A percentile compares a stretch with the other conserved stretches of the same genome.
Evolutionary conservation across 1,140 invertebrate species (phyloP).

Genomic region (Tetragnatha versicolor): DNA sequence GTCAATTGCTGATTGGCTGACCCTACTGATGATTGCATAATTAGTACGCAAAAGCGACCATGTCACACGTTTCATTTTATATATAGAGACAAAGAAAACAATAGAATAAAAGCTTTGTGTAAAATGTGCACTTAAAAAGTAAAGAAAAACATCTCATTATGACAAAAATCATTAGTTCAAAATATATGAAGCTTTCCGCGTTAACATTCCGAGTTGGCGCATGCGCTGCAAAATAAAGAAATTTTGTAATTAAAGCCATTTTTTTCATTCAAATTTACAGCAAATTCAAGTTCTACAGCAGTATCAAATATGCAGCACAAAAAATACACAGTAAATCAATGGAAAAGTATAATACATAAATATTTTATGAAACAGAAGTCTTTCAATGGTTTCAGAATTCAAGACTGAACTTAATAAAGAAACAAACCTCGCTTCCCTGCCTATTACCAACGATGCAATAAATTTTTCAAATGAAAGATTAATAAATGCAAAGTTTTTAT

Average conservation of each 20-base stretch:
- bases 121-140: neutral
- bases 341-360: neutral
- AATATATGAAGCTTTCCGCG: neutral
- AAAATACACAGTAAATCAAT: neutral
- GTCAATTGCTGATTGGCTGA: too few relatives aligned
- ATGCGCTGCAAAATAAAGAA: conserved; percentile 32
- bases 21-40: neutral
- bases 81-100: neutral
- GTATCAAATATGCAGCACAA: neutral
- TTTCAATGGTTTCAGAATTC: too few relatives aligned
- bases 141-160: neutral
- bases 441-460: too few relatives aligned
- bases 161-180: conserved; percentile 2
- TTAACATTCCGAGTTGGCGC: conserved; percentile 8
- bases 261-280: neutral
- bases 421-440: too few relatives aligned
- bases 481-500: too few relatives aligned
- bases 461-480: too few relatives aligned
- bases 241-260: conserved; percentile 15
- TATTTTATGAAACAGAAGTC: neutral
- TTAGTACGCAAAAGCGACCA: conserved; percentile 14
- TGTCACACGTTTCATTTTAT: too few relatives aligned
- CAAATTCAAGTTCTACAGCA: neutral
- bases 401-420: too few relatives aligned
- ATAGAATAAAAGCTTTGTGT: conserved; percentile 4